A percentile compares a stretch with the other conserved stretches of the same genome.
phyloP scores from a whole-genome alignment of 2,888 invertebrate genomes.

The Cancer borealis region DNA sequence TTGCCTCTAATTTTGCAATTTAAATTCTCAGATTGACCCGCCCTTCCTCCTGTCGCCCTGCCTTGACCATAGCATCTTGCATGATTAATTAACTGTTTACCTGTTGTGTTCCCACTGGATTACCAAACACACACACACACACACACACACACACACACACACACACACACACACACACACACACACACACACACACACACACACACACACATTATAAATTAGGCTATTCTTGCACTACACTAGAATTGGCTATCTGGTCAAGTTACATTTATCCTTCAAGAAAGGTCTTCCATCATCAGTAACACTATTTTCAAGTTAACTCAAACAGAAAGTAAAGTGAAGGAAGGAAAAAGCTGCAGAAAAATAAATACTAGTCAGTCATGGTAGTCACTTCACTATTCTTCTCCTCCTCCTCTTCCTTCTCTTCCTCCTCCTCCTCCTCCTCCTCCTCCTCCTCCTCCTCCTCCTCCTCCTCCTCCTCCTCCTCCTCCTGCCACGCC shows the following conservation, averaged over 20 bases:
- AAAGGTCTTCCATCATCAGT: not conserved
- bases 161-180: constrained; percentile 26
- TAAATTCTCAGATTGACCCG: not conserved
- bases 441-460: not conserved
- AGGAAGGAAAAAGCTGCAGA: not conserved
- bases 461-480: not conserved
- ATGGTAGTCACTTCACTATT: not conserved
- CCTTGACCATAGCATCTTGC: not conserved
- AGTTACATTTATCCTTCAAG: not conserved
- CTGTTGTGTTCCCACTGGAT: not conserved
- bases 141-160: constrained; percentile 45
- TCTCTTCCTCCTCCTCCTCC: not conserved
- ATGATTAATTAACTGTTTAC: not conserved
- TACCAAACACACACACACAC: not conserved
- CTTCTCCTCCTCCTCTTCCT: not conserved
- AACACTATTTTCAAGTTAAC: not conserved
- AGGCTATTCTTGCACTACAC: not conserved
- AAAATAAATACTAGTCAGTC: not conserved
- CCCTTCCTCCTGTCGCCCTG: not conserved
- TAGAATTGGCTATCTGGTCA: not conserved
- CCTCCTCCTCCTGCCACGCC: not conserved
- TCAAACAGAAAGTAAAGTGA: not conserved
- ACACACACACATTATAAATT: not conserved
- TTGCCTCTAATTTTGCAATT: not conserved
- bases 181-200: no score